Evolutionary conservation across 2,888 invertebrate species (phyloP).

Genomic region (Hypolimnas misippus): DNA sequence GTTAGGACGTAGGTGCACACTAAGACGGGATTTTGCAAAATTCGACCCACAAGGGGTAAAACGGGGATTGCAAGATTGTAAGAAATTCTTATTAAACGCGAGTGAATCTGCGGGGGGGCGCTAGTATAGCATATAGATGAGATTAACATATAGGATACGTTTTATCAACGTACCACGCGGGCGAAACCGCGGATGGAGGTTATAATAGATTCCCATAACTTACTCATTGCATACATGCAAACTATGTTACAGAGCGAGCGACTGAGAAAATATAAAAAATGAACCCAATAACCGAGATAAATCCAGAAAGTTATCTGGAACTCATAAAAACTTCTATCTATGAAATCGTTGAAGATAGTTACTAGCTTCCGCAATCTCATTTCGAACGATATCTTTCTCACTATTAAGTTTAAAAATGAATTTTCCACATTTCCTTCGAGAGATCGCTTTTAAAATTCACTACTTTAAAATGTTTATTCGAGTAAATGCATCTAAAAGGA

Average conservation of each 20-base stretch:
- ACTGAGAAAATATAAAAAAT: conserved; percentile 3
- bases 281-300: conserved; percentile 2
- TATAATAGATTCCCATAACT: no score
- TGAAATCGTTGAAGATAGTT: conserved; percentile 12
- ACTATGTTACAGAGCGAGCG: not conserved
- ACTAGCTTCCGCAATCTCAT: conserved; percentile 17
- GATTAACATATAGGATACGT: no score
- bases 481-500: conserved; percentile 41
- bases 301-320: conserved; percentile 12
- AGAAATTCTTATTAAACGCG: no score
- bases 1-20: no score
- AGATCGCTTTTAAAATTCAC: conserved; percentile 35
- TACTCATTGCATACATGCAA: not conserved
- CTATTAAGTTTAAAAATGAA: conserved; percentile 22
- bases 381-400: conserved; percentile 19
- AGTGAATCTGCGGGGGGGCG: no score
- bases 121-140: no score
- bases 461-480: conserved; percentile 37
- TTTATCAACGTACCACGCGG: no score
- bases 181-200: no score
- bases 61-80: no score
- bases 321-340: conserved; percentile 17
- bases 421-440: conserved; percentile 31
- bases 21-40: no score
- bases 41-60: no score